Conservation (phyloP, 2,888 invertebrate genomes). For the Dasypolia templi region DNA sequence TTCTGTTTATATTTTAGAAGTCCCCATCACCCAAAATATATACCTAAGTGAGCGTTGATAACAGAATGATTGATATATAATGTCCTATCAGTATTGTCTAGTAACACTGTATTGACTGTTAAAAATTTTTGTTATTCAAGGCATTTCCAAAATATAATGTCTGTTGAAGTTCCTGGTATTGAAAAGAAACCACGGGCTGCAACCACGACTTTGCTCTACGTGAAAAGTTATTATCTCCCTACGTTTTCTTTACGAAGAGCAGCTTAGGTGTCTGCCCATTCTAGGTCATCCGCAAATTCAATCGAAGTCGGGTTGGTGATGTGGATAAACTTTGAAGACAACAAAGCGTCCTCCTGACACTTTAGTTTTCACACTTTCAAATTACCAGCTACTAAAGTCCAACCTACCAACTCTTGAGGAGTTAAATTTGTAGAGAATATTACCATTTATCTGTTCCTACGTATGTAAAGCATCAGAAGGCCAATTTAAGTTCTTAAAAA, state of each 20-base stretch:
- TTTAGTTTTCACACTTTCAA: no score
- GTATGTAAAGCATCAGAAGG: no score
- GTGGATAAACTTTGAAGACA: neutral
- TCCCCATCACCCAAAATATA: neutral
- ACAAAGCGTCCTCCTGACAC: no score
- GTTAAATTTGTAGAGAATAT: no score
- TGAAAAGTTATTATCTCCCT: no score
- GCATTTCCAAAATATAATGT: neutral
- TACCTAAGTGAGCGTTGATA: constrained; percentile 31
- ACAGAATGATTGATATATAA: constrained; percentile 37
- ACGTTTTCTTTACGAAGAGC: no score
- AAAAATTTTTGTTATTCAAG: neutral
- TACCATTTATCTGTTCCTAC: no score
- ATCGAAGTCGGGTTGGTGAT: neutral
- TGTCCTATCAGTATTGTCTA: neutral
- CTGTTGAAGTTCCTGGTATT: neutral
- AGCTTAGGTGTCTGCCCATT: no score
- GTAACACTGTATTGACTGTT: neutral
- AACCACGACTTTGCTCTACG: neutral
- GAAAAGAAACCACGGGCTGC: neutral
- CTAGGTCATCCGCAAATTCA: neutral
- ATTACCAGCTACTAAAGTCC: no score
- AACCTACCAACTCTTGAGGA: no score
- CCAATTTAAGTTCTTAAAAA: no score
- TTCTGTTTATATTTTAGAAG: neutral